A percentile compares a stretch with the other conserved stretches of the same genome.
These are phyloP conservation scores for Oryzias curvinotus DNA, from an alignment of 2,113 vertebrate species.

Conservation along the genomic window DNA sequence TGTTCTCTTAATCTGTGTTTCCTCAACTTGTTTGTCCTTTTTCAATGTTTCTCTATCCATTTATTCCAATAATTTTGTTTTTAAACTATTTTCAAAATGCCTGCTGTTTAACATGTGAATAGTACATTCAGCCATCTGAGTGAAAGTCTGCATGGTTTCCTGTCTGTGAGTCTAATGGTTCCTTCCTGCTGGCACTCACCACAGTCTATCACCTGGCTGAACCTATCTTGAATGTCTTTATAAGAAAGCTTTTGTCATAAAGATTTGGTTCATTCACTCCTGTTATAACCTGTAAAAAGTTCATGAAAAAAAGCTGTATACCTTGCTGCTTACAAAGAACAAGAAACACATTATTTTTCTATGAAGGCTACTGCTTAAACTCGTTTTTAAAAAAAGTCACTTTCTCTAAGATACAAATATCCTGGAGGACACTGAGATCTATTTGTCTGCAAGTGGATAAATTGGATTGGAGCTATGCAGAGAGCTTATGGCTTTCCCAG, in stretches of 20 bases:
- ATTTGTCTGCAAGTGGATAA: too few relatives aligned
- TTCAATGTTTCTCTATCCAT: constrained; percentile 2
- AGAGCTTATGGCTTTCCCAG: too few relatives aligned
- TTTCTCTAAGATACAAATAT: too few relatives aligned
- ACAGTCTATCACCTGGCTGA: background rate
- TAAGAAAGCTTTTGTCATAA: background rate
- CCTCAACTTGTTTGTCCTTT: background rate
- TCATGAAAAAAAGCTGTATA: background rate
- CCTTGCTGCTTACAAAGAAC: background rate
- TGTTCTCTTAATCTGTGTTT: background rate
- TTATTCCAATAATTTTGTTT: constrained; percentile 41
- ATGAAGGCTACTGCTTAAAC: too few relatives aligned
- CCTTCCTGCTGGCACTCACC: constrained; percentile 46
- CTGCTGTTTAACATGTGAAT: constrained; percentile 41
- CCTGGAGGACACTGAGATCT: too few relatives aligned
- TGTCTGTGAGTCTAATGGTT: constrained; percentile 54
- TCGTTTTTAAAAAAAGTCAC: too few relatives aligned
- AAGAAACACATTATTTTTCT: background rate
- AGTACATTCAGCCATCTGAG: constrained; percentile 46
- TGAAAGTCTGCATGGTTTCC: constrained; percentile 51
- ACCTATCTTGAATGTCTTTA: background rate
- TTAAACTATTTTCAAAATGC: constrained; percentile 30
- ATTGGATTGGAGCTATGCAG: too few relatives aligned
- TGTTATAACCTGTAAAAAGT: background rate
- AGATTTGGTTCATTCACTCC: background rate